Percentiles rank a stretch among this genome's conserved stretches.
phyloP scores from a whole-genome alignment of 2,888 invertebrate genomes.

The Agriopis leucophaearia region DNA sequence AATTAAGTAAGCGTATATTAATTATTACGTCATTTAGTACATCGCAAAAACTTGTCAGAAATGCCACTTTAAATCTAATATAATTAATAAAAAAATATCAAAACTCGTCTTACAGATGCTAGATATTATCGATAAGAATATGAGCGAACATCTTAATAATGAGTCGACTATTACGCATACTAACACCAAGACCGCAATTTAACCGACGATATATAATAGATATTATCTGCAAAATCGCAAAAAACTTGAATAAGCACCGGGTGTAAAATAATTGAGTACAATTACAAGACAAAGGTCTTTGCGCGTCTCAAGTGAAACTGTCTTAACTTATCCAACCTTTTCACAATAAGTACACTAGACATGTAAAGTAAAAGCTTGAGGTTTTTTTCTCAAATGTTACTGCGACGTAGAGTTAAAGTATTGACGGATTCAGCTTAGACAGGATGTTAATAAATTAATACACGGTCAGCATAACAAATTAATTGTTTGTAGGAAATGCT shows the following conservation, averaged over 20 bases:
- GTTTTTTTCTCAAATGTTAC: not conserved
- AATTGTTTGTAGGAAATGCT: slow-evolving; percentile 44
- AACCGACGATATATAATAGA: slow-evolving; percentile 46
- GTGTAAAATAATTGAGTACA: slow-evolving; percentile 60
- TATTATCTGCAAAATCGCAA: slow-evolving; percentile 45
- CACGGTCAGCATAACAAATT: slow-evolving; percentile 47
- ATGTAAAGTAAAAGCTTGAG: no score
- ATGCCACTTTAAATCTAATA: not conserved
- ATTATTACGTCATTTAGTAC: no score
- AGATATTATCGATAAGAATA: not conserved
- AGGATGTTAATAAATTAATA: slow-evolving; percentile 51
- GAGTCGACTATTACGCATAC: slow-evolving; percentile 20
- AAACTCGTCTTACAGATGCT: not conserved
- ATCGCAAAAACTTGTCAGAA: not conserved
- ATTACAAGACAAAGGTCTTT: slow-evolving; percentile 44
- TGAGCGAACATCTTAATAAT: slow-evolving; percentile 1
- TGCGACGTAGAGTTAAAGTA: slow-evolving; percentile 9
- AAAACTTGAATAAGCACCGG: slow-evolving; percentile 52
- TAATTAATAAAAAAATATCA: not conserved
- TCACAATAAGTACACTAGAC: slow-evolving; percentile 6
- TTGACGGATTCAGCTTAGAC: slow-evolving; percentile 21
- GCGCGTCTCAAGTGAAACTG: slow-evolving; percentile 8
- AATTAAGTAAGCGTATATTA: no score
- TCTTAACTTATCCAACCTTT: slow-evolving; percentile 8
- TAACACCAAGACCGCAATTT: slow-evolving; percentile 40